Conservation (phyloP, 2,113 vertebrate species). For the Genyomyrus donnyi region DNA sequence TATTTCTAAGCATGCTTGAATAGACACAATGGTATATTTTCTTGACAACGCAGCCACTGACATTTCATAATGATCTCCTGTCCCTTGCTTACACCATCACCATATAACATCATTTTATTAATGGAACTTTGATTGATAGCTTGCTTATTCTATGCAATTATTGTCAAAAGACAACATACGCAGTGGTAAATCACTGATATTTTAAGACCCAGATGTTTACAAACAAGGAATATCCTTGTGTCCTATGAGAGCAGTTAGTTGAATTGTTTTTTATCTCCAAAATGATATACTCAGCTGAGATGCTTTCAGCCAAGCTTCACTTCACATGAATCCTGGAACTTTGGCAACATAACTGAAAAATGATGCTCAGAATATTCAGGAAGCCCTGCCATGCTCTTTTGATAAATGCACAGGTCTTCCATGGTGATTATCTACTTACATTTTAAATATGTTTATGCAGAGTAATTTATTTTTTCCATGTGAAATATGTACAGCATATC, state of each 20-base stretch:
- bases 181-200: background rate
- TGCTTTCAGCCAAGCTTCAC: slow-evolving; percentile 7
- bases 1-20: slow-evolving; percentile 4
- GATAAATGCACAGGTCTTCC: background rate
- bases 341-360: slow-evolving; percentile 5
- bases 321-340: slow-evolving; percentile 2
- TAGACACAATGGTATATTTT: background rate
- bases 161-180: background rate
- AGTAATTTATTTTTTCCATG: background rate
- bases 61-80: background rate
- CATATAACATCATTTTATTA: background rate
- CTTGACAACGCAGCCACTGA: background rate
- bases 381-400: background rate
- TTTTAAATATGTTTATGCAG: background rate
- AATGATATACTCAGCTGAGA: slow-evolving; percentile 9
- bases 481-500: background rate
- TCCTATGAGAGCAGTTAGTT: slow-evolving; percentile 5
- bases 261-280: slow-evolving; percentile 12
- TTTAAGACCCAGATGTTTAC: background rate
- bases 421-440: background rate
- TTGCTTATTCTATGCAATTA: background rate
- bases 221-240: slow-evolving; percentile 5
- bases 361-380: background rate
- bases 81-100: background rate
- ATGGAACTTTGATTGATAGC: background rate